phyloP scores from a whole-genome alignment of 1,140 invertebrate genomes.

The Drosophila ananassae region DNA sequence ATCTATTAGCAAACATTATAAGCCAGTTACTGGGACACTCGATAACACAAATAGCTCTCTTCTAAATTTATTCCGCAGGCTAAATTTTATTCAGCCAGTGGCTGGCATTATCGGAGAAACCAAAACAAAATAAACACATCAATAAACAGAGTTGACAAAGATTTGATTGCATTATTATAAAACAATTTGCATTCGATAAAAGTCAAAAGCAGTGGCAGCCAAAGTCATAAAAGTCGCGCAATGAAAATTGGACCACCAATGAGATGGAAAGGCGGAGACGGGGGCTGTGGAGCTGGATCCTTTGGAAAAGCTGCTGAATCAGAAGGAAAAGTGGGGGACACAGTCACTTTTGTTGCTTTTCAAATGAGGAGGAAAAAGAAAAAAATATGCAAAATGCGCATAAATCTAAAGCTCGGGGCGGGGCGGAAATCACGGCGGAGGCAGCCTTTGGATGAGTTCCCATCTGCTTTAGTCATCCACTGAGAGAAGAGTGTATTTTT shows the following conservation, averaged over 20 bases:
- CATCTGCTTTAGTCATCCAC: conserved; percentile 15
- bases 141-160: conserved; percentile 75
- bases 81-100: conserved; percentile 39
- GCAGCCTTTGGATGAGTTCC: conserved; percentile 30
- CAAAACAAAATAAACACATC: conserved; percentile 73
- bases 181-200: conserved; percentile 82
- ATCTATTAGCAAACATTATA: conserved; percentile 41
- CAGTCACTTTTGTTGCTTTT: conserved; percentile 63
- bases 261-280: neutral
- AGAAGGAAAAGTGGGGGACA: conserved; percentile 17
- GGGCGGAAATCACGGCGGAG: conserved; percentile 63
- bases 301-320: conserved; percentile 41
- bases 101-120: conserved; percentile 51
- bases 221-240: conserved; percentile 79
- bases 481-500: conserved; percentile 5
- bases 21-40: conserved; percentile 27
- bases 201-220: conserved; percentile 67
- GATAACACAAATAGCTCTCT: conserved; percentile 9
- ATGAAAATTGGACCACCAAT: conserved; percentile 63
- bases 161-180: conserved; percentile 81
- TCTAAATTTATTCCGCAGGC: conserved; percentile 28
- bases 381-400: conserved; percentile 79
- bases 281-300: neutral
- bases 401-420: conserved; percentile 69
- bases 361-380: conserved; percentile 48